phyloP scores from a whole-genome alignment of 1,140 invertebrate species.

The Drosophila kikkawai region DNA sequence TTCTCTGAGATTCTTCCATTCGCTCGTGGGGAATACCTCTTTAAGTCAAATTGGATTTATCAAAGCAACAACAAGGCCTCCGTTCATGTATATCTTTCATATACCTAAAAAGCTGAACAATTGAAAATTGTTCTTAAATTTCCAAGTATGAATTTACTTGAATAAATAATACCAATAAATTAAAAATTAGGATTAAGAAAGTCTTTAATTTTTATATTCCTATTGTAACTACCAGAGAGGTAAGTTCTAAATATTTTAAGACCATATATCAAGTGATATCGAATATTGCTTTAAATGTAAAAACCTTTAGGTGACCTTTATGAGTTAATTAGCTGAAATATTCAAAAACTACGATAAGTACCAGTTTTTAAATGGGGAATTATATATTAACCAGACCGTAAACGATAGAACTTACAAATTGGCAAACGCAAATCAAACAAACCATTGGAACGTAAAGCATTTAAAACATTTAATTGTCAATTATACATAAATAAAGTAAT shows the following conservation, averaged over 20 bases:
- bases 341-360: neutral
- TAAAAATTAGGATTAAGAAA: neutral
- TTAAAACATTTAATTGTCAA: no score
- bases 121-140: neutral
- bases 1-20: neutral
- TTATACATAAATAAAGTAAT: neutral
- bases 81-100: slow-evolving; percentile 1
- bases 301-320: no score
- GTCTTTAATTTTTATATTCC: no score
- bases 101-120: neutral
- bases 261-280: neutral
- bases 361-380: neutral
- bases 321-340: neutral
- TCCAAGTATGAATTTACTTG: neutral
- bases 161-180: neutral
- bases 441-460: neutral
- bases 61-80: neutral
- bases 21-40: slow-evolving; percentile 4
- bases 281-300: neutral
- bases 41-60: neutral
- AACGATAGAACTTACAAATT: neutral
- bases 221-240: no score
- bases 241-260: neutral
- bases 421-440: neutral
- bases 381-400: neutral